Evolutionary conservation across 2,113 vertebrate species (phyloP), one percentile per base, ranked within the genome.

Genomic region (Cyprinodon variegatus): DNA sequence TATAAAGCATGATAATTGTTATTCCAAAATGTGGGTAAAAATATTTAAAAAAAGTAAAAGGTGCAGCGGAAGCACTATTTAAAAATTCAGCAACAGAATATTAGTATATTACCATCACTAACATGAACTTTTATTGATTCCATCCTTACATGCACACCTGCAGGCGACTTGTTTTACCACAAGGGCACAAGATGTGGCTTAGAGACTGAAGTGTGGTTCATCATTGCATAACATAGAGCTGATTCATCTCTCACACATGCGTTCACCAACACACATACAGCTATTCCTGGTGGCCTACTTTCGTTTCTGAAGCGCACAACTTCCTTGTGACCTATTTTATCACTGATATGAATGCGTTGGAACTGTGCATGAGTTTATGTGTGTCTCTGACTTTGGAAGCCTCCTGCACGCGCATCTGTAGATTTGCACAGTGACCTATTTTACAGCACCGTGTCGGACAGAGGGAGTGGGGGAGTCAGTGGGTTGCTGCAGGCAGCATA

Each of bases 231-330:
- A 92, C 81, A 79, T 68, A 65, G 61, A 76, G 88, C 87, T 91
- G 90, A 93, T 76, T 93, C 90, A 93, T 89, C 75, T 40, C 70
- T 50, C 68, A 9, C 61, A 29, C 75, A n/a, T 46, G 37, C 76
- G 10, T 61, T 3, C 72, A 70, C 53, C 41, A 20, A 36, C 70
- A 8, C 29, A 8, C 70, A 10, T 39, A 29, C 72, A 74, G 36
- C 61, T 77, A 78, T 77, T 86, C 87, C 82, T 68, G 57, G 62
- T 93, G 90, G 76, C 93, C 92, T 92, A 92, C 87, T 91, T 93
- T 90, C 77, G 73, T 77, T 80, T 81, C 68, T 65, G 37, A 70
- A 74, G 70, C 75, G 70, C 77, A 68, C 75, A 86, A 76, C 73
- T 86, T 86, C 74, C 60, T 76, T 79, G 15, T 78, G 87, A 57